A percentile compares a stretch with the other conserved stretches of the same genome.
phyloP scores from a whole-genome alignment of 2,797 vertebrate species.

The Poeciliopsis paucimaculata region DNA sequence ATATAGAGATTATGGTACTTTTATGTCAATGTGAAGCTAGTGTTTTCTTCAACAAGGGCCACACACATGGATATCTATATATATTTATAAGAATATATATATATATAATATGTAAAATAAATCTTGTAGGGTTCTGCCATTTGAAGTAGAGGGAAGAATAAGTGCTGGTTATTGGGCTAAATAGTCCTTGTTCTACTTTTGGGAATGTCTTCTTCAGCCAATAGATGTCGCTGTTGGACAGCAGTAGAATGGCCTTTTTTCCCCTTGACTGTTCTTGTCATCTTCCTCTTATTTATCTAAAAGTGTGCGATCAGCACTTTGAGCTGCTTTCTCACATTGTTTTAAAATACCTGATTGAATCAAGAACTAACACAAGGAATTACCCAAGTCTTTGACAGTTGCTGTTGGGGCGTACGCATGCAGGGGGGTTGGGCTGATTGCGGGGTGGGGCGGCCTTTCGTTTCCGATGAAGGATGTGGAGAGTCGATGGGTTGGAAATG shows the following conservation, averaged over 20 bases:
- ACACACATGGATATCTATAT: conserved; percentile 75
- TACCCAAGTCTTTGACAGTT: conserved; percentile 53
- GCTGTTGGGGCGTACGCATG: conserved; percentile 43
- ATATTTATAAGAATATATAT: conserved; percentile 81
- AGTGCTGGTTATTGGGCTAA: conserved; percentile 38
- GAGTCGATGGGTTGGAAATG: conserved; percentile 30
- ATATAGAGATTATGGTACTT: conserved; percentile 88
- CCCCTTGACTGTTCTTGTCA: conserved; percentile 26
- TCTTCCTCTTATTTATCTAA: conserved; percentile 67
- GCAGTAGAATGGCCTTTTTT: conserved; percentile 56
- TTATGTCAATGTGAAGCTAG: conserved; percentile 84
- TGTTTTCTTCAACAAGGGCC: conserved; percentile 85
- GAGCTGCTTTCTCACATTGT: conserved; percentile 66
- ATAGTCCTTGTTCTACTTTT: conserved; percentile 58
- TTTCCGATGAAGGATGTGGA: conserved; percentile 25
- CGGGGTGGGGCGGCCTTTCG: conserved; percentile 32
- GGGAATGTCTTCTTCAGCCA: conserved; percentile 63
- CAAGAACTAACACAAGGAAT: conserved; percentile 53
- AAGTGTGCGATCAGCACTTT: conserved; percentile 78
- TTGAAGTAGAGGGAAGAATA: conserved; percentile 58
- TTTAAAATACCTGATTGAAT: conserved; percentile 56
- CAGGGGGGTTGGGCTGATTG: conserved; percentile 36
- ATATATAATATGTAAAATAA: conserved; percentile 79
- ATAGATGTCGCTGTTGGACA: conserved; percentile 77
- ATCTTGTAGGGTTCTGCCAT: conserved; percentile 69